phyloP scores from a whole-genome alignment of 1,140 invertebrate genomes.

The Ceratosolen fusciceps region DNA sequence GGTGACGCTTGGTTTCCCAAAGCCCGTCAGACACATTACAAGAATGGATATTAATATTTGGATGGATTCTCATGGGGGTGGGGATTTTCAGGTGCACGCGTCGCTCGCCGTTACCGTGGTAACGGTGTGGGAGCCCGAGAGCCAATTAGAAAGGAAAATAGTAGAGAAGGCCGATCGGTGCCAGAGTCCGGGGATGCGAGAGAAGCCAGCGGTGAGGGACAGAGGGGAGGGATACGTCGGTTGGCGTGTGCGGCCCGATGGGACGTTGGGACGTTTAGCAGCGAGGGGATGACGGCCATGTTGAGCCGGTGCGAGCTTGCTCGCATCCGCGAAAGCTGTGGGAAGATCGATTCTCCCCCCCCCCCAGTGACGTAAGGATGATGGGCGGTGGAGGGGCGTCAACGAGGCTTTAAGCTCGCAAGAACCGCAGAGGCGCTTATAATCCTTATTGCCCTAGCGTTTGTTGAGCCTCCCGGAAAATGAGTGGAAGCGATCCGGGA shows the following conservation, averaged over 20 bases:
- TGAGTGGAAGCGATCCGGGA: constrained; percentile 46
- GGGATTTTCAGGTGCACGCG: not conserved
- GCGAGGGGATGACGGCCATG: constrained; percentile 50
- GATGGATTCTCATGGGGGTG: too few relatives aligned
- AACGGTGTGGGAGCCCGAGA: constrained; percentile 53
- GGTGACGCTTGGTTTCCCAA: too few relatives aligned
- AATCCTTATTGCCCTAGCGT: constrained; percentile 34
- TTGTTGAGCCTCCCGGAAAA: not conserved
- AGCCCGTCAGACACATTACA: too few relatives aligned
- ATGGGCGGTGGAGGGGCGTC: not conserved
- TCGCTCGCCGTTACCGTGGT: constrained; percentile 57
- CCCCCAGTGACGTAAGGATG: not conserved
- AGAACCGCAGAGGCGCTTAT: constrained; percentile 54
- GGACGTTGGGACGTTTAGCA: not conserved
- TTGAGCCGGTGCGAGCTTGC: constrained; percentile 50
- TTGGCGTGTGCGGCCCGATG: too few relatives aligned
- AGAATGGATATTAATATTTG: too few relatives aligned
- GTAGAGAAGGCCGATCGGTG: not conserved
- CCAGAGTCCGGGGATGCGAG: not conserved
- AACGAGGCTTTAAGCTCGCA: constrained; percentile 62
- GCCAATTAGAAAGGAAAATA: constrained; percentile 69
- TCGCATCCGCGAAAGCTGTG: constrained; percentile 51
- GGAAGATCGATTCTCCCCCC: constrained; percentile 61
- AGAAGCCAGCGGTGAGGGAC: not conserved
- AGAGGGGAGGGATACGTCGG: not conserved